Conservation (phyloP, 2,888 invertebrate genomes). For the Metellina segmentata region DNA sequence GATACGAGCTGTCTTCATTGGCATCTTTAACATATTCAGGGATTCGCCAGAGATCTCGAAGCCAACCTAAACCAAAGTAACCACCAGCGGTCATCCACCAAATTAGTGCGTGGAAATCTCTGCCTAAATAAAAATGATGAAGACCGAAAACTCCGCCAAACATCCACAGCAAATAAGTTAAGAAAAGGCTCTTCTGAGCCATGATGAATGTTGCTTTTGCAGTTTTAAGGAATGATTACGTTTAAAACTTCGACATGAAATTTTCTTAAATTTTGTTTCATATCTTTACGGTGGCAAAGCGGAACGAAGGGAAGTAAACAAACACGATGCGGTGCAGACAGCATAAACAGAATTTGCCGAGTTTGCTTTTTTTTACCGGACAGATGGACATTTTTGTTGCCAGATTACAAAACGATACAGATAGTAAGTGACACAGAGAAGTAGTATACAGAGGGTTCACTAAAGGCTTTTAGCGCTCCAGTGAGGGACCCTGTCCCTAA, state of each 20-base stretch:
- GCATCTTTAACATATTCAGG: conserved; percentile 90
- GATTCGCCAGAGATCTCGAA: conserved; percentile 91
- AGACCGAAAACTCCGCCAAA: conserved; percentile 93
- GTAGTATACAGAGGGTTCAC: too few species aligned
- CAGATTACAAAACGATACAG: too few species aligned
- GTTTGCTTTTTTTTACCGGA: too few species aligned
- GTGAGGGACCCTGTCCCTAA: too few species aligned
- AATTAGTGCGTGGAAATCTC: conserved; percentile 94
- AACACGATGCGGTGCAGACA: background rate
- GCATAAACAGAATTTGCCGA: background rate
- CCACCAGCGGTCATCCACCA: conserved; percentile 94
- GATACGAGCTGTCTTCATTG: conserved; percentile 80
- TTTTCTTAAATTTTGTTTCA: background rate
- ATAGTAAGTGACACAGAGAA: too few species aligned
- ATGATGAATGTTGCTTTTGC: background rate
- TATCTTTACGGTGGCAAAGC: background rate
- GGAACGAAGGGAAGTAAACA: background rate
- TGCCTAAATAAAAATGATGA: conserved; percentile 93
- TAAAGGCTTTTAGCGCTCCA: too few species aligned
- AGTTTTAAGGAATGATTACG: background rate
- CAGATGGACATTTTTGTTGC: too few species aligned
- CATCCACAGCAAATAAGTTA: conserved; percentile 92
- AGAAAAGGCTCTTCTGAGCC: conserved; percentile 82
- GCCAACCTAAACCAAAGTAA: conserved; percentile 91
- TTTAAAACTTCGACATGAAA: background rate